A percentile compares a stretch with the other conserved stretches of the same genome.
These are phyloP conservation scores for Dinomys branickii DNA, from an alignment of 2,113 vertebrate genomes.

Conservation along the genomic window DNA sequence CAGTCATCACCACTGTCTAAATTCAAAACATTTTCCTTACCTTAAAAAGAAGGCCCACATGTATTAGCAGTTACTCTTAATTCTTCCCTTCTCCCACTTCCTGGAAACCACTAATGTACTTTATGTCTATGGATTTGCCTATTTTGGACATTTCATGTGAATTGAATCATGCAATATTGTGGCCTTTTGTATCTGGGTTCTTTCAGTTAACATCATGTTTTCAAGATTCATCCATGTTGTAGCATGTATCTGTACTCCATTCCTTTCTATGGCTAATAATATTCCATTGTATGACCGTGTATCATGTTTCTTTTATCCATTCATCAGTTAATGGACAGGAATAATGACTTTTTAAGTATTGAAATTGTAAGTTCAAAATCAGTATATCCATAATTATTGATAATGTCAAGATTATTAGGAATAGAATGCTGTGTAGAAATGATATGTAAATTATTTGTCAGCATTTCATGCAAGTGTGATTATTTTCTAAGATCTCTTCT, in stretches of 20 bases:
- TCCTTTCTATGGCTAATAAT: slow-evolving; percentile 71
- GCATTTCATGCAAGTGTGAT: slow-evolving; percentile 77
- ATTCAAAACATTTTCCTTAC: slow-evolving; percentile 54
- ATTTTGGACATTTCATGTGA: slow-evolving; percentile 68
- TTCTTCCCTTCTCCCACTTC: background rate
- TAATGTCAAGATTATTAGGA: slow-evolving; percentile 74
- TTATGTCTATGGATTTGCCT: slow-evolving; percentile 55
- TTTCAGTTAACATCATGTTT: slow-evolving; percentile 65
- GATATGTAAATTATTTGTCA: slow-evolving; percentile 76
- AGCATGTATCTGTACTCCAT: slow-evolving; percentile 71
- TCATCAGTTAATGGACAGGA: slow-evolving; percentile 69
- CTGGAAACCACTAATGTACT: slow-evolving; percentile 60
- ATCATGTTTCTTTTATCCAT: slow-evolving; percentile 76
- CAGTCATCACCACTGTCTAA: slow-evolving; percentile 45
- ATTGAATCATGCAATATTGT: slow-evolving; percentile 70
- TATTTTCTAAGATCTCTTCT: slow-evolving; percentile 77
- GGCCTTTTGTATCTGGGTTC: slow-evolving; percentile 65
- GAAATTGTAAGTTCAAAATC: slow-evolving; percentile 71
- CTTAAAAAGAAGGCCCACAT: background rate
- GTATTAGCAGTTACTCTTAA: background rate
- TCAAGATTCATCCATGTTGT: slow-evolving; percentile 67
- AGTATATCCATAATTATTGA: slow-evolving; percentile 69
- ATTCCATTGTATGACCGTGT: slow-evolving; percentile 69
- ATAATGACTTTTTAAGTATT: slow-evolving; percentile 75
- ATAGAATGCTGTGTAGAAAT: slow-evolving; percentile 75